A percentile compares a stretch with the other conserved stretches of the same genome.
Evolutionary conservation across 2,888 invertebrate genomes (phyloP).

Genomic region (Pristionchus arcanus): DNA sequence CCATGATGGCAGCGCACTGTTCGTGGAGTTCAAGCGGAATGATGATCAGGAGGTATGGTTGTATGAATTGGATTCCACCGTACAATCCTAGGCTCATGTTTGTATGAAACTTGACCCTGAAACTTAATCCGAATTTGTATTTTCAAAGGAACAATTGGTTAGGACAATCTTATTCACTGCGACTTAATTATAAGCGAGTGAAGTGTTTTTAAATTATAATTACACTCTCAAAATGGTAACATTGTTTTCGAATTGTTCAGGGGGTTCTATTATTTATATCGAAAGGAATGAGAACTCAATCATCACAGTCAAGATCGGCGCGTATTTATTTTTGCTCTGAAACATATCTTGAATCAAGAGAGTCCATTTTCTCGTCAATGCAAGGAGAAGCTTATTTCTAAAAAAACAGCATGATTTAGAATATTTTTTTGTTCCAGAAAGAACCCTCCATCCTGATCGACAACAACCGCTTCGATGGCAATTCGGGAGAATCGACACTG

Average conservation of each 20-base stretch:
- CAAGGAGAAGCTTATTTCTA: no score
- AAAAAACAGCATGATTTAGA: no score
- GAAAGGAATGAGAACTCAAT: background rate
- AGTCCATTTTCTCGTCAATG: no score
- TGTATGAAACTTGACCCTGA: no score
- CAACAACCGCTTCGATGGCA: constrained; percentile 25
- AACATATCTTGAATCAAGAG: background rate
- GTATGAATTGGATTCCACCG: background rate
- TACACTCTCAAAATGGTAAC: no score
- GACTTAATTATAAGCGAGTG: no score
- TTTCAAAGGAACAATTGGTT: no score
- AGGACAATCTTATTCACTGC: no score
- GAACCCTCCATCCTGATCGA: constrained; percentile 23
- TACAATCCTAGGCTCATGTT: background rate
- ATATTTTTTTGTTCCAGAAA: background rate
- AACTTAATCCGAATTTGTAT: background rate
- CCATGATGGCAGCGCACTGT: constrained; percentile 29
- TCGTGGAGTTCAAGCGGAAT: constrained; percentile 39
- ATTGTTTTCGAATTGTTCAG: no score
- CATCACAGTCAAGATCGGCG: background rate
- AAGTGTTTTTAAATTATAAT: no score
- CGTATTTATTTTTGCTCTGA: background rate
- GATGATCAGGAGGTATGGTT: background rate
- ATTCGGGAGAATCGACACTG: constrained; percentile 32
- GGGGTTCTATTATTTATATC: background rate